Evolutionary conservation across 2,888 invertebrate species (phyloP).

Genomic region (Philonicus albiceps): DNA sequence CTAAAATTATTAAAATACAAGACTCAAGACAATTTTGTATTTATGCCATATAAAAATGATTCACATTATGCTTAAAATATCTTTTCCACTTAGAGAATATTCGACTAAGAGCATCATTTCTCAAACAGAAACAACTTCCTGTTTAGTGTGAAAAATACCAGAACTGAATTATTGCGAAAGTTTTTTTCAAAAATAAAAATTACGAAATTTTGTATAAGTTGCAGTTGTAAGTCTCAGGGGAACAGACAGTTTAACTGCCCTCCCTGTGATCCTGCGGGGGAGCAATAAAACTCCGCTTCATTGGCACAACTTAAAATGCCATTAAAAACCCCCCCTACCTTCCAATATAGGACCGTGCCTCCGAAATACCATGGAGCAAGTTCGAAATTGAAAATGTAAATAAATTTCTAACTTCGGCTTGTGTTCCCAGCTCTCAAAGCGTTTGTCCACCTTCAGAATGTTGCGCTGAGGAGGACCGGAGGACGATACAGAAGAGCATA

Average conservation of each 20-base stretch:
- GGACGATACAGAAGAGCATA: not conserved
- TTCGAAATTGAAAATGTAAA: not conserved
- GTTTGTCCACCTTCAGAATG: not conserved
- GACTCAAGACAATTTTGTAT: no score
- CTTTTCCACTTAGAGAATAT: not conserved
- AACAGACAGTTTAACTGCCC: not conserved
- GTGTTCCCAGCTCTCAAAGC: not conserved
- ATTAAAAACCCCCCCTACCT: not conserved
- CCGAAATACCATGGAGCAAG: not conserved
- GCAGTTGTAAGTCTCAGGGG: not conserved
- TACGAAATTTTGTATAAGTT: not conserved
- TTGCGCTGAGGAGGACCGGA: not conserved
- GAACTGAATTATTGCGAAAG: not conserved
- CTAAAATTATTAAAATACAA: no score
- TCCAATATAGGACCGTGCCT: not conserved
- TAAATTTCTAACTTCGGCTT: not conserved
- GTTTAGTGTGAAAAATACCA: not conserved
- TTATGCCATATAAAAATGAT: no score
- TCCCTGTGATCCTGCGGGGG: not conserved
- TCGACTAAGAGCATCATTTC: not conserved
- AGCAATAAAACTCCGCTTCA: not conserved
- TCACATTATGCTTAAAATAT: no score
- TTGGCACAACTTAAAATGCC: not conserved
- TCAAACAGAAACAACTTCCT: not conserved
- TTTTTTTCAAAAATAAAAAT: not conserved